Percentiles rank a stretch among this genome's conserved stretches.
Evolutionary conservation across 2,797 vertebrate species (phyloP).

Genomic region (Dendrocincla tyrannina): DNA sequence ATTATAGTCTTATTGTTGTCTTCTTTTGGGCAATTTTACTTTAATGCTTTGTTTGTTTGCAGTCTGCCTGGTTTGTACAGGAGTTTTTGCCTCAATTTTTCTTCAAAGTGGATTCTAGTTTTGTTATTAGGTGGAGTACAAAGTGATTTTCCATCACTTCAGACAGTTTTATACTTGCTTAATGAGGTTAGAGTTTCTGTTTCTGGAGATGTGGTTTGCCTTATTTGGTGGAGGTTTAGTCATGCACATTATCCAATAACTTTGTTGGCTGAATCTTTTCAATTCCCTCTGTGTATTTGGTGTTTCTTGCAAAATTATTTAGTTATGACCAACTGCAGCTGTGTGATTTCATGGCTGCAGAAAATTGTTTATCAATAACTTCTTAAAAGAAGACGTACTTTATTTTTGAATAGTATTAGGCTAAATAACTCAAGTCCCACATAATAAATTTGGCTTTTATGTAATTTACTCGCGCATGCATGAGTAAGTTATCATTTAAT

Average conservation of each 20-base stretch:
- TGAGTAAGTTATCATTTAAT: not conserved
- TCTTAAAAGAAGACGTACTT: not conserved
- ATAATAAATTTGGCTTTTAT: not conserved
- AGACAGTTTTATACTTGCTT: conserved; percentile 67
- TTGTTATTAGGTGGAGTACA: conserved; percentile 51
- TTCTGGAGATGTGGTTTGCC: conserved; percentile 25
- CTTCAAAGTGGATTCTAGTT: conserved; percentile 55
- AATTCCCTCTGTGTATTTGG: not conserved
- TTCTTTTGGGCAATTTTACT: conserved; percentile 68
- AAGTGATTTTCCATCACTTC: conserved; percentile 67
- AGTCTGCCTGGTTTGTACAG: conserved; percentile 58
- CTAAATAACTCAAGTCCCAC: not conserved
- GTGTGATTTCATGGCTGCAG: not conserved
- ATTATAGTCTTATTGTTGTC: conserved; percentile 55
- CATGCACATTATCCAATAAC: not conserved
- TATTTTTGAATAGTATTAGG: not conserved
- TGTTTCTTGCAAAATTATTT: conserved; percentile 12
- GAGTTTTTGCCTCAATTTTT: conserved; percentile 62
- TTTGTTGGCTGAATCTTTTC: conserved; percentile 24
- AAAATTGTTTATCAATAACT: not conserved
- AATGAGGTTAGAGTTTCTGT: conserved; percentile 64
- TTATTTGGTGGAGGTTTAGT: conserved; percentile 55
- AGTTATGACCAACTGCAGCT: conserved; percentile 18
- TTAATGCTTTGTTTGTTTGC: conserved; percentile 70
- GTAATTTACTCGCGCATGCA: not conserved